phyloP scores from a whole-genome alignment of 2,113 vertebrate genomes.

The Galbula dea region DNA sequence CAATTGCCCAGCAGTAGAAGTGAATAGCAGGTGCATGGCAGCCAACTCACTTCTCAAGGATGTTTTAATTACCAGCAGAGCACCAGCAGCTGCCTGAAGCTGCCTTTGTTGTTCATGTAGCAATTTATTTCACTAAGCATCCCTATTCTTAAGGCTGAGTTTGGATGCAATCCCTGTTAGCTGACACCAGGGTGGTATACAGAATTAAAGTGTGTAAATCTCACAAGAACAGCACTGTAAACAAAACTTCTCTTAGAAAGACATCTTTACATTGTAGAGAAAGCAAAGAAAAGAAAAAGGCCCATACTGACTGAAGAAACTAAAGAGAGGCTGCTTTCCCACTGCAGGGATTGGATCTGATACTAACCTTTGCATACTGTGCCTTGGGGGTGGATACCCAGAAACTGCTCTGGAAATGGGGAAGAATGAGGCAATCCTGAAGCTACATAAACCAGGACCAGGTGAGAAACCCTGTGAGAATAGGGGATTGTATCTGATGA shows the following conservation, averaged over 20 bases:
- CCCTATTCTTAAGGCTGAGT: background rate
- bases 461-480: background rate
- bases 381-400: background rate
- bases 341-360: background rate
- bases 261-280: background rate
- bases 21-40: background rate
- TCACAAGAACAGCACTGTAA: background rate
- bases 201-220: conserved; percentile 2
- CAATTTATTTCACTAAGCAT: background rate
- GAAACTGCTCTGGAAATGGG: background rate
- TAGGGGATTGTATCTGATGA: fast-evolving
- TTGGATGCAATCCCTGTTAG: background rate
- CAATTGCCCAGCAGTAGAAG: background rate
- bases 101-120: background rate
- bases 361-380: background rate
- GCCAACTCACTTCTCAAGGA: background rate
- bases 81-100: background rate
- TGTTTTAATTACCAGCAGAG: background rate
- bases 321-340: background rate
- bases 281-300: background rate
- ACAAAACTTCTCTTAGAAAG: background rate
- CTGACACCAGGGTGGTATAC: background rate
- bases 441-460: background rate
- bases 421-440: background rate
- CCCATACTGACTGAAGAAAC: background rate